Conservation (phyloP, 2,888 invertebrate species). For the Rhagophthalmus giganteus region DNA sequence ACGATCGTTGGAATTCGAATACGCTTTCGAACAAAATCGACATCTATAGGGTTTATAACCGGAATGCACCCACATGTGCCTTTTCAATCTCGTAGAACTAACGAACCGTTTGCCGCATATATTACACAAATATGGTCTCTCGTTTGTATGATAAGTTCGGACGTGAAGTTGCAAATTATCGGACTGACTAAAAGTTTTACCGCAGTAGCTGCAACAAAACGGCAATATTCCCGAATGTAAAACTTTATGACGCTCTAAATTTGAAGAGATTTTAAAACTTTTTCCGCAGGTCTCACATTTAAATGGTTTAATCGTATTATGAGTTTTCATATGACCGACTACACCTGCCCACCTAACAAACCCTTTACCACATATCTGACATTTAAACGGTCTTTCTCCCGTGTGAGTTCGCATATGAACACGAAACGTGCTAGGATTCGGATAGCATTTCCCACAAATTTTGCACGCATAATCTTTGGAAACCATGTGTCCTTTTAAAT, state of each 20-base stretch:
- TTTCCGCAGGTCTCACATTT: conserved; percentile 50
- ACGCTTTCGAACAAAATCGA: conserved; percentile 45
- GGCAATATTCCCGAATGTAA: conserved; percentile 48
- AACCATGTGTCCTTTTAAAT: conserved; percentile 51
- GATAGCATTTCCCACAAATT: conserved; percentile 53
- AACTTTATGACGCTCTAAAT: conserved; percentile 50
- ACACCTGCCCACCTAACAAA: conserved; percentile 52
- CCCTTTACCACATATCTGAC: conserved; percentile 50
- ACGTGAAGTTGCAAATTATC: conserved; percentile 51
- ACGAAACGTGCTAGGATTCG: conserved; percentile 51
- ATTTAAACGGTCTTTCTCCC: conserved; percentile 52
- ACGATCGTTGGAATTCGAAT: conserved; percentile 48
- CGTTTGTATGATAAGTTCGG: conserved; percentile 51
- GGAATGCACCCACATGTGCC: conserved; percentile 52
- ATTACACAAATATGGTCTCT: conserved; percentile 50
- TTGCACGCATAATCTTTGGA: conserved; percentile 51
- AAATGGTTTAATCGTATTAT: conserved; percentile 47
- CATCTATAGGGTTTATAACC: conserved; percentile 49
- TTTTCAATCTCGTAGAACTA: conserved; percentile 48
- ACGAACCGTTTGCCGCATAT: conserved; percentile 52
- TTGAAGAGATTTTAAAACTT: conserved; percentile 50
- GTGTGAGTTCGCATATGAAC: conserved; percentile 67
- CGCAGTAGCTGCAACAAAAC: conserved; percentile 50
- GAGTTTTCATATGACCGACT: conserved; percentile 50
- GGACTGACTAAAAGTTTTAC: conserved; percentile 50